phyloP scores from a whole-genome alignment of 2,888 invertebrate species.

The Erynnis tages region DNA sequence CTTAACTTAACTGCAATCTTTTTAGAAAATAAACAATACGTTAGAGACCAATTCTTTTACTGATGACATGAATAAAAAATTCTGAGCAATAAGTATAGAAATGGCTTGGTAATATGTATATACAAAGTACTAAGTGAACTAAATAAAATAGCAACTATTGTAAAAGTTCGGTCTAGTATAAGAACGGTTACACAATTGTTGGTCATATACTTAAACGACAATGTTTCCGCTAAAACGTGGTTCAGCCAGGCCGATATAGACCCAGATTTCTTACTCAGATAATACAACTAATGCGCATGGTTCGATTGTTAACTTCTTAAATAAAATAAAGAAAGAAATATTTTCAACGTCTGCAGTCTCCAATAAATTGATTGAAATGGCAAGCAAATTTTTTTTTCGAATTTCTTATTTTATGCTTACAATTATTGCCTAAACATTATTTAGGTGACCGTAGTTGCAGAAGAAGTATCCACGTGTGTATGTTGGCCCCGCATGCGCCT shows the following conservation, averaged over 20 bases:
- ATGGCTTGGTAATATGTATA: no score
- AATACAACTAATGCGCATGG: background rate
- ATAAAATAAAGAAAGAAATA: no score
- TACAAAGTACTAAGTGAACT: conserved; percentile 12
- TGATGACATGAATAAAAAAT: no score
- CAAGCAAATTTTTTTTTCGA: no score
- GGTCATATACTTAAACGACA: conserved; percentile 17
- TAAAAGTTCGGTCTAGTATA: conserved; percentile 18
- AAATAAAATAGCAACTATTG: conserved; percentile 19
- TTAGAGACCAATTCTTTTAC: no score
- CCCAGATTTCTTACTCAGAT: conserved; percentile 10
- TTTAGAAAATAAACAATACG: no score
- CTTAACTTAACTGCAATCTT: no score
- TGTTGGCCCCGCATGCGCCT: conserved; percentile 91
- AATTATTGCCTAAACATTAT: no score
- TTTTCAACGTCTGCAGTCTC: no score
- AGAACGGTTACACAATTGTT: conserved; percentile 18
- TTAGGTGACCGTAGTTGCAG: conserved; percentile 88
- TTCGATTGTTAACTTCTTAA: no score
- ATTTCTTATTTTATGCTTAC: background rate
- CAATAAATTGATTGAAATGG: no score
- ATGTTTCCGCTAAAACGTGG: conserved; percentile 21
- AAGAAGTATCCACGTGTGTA: conserved; percentile 88
- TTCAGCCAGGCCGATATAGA: conserved; percentile 3
- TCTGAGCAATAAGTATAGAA: no score